Evolutionary conservation across 2,888 invertebrate species (phyloP), one percentile per base, ranked within the genome.

Genomic region (Dexiosoma caninum): DNA sequence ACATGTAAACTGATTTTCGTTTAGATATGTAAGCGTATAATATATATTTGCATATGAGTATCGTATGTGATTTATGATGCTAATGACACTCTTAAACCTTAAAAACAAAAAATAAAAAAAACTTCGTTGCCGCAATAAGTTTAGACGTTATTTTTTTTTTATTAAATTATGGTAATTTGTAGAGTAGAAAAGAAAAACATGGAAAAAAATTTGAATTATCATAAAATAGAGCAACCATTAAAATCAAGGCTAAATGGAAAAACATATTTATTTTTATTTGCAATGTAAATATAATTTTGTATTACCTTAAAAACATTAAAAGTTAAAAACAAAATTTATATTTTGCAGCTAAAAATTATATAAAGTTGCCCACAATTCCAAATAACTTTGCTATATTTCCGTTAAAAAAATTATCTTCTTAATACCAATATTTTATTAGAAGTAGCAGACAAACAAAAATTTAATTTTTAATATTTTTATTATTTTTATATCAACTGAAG

Each of bases 41-140:
- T n/a, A 23, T 32, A 30, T 84, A 53, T 35, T 78, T 78, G 70
- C 14, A 37, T 42, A 57, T 85, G 83, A 51, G 57, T 80, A 75
- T 57, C 57, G 57, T 51, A 30, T 86, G 84, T 87, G 87, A 87
- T 87, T 87, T 88, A 88, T 88, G 88, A 86, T 86, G 87, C 86
- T 88, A 88, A 88, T 88, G 86, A 86, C 87, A 87, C 84, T 84
- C 83, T 84, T 84, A 59, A 77, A 55, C 40, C 49, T 74, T 16
- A 30, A 55, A 72, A 77, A 69, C 44, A 49, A 76, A 71, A 27
- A 6, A 27, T 3, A 27, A 53, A 59, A 46, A 57, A 64, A 19
- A 35, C 51, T 66, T 74, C 74, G 70, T 69, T 70, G 70, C 72
- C 64, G 21, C 75, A 57, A 69, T 83, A 85, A 79, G 78, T 79